A percentile compares a stretch with the other conserved stretches of the same genome.
These are phyloP conservation scores for Poeciliopsis gracilis DNA, from an alignment of 2,797 vertebrate species.

Conservation along the genomic window DNA sequence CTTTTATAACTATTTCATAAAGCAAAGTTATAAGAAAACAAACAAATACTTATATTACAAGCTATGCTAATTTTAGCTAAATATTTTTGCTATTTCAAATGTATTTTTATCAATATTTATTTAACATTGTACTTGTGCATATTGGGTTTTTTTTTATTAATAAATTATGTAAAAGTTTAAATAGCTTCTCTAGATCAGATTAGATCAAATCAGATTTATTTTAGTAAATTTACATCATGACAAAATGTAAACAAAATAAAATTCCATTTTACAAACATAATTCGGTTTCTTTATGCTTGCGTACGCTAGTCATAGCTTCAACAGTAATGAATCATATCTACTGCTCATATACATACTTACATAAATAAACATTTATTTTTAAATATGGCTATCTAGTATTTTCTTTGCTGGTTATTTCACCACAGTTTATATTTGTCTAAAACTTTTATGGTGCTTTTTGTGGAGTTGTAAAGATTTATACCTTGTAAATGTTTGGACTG, in stretches of 20 bases:
- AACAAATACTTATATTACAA: neutral
- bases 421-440: neutral
- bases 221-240: no score
- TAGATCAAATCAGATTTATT: no score
- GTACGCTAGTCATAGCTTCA: no score
- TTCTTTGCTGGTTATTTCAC: neutral
- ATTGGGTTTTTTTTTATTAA: neutral
- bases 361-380: no score
- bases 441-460: conserved; percentile 4
- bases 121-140: neutral
- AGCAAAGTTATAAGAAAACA: neutral
- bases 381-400: no score
- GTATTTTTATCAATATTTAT: neutral
- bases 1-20: no score
- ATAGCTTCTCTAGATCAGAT: neutral
- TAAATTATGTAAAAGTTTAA: neutral
- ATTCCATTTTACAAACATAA: no score
- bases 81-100: neutral
- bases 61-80: neutral
- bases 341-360: no score
- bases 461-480: conserved; percentile 13
- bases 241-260: no score
- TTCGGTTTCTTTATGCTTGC: no score
- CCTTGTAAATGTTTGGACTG: conserved; percentile 10
- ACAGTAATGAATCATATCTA: no score